Percentiles rank a stretch among this genome's conserved stretches.
phyloP scores from a whole-genome alignment of 92 coral and sea anemone genomes.

The Paragorgia papillata region DNA sequence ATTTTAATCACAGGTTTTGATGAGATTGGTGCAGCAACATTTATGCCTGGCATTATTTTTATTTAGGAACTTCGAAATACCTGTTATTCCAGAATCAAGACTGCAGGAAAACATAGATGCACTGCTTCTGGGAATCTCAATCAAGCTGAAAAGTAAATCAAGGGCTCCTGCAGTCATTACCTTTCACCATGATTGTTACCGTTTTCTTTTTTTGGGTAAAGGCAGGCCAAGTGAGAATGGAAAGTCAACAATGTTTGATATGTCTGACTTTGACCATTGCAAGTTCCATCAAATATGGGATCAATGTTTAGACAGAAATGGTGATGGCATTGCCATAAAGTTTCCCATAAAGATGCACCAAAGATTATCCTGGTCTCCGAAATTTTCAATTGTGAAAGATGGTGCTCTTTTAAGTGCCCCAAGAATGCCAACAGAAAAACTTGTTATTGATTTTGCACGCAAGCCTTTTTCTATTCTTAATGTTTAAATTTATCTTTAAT shows the following conservation, averaged over 20 bases:
- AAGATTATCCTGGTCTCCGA: slow-evolving; percentile 55
- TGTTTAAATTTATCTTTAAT: no score
- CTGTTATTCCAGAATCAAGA: slow-evolving; percentile 37
- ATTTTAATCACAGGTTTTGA: no score
- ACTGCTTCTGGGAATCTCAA: slow-evolving; percentile 40
- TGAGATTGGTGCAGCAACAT: no score
- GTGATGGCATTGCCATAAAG: slow-evolving; percentile 57
- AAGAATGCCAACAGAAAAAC: slow-evolving; percentile 57
- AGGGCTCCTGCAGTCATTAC: slow-evolving; percentile 44
- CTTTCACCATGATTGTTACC: slow-evolving; percentile 62
- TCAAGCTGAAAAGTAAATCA: slow-evolving; percentile 50
- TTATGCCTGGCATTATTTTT: no score
- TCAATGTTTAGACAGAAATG: slow-evolving; percentile 58
- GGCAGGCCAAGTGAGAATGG: slow-evolving; percentile 49
- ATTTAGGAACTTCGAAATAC: no score
- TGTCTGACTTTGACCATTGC: slow-evolving; percentile 42
- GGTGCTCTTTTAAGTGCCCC: slow-evolving; percentile 40
- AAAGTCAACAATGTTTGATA: slow-evolving; percentile 47
- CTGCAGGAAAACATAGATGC: slow-evolving; percentile 50
- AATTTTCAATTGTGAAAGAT: slow-evolving; percentile 36
- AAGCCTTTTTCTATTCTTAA: slow-evolving; percentile 52
- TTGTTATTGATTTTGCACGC: slow-evolving; percentile 49
- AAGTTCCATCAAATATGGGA: slow-evolving; percentile 53
- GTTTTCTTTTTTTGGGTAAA: slow-evolving; percentile 51
- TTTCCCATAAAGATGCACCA: slow-evolving; percentile 52